These are phyloP conservation scores for Coreius guichenoti DNA, from an alignment of 2,797 vertebrate genomes.

Conservation along the genomic window DNA sequence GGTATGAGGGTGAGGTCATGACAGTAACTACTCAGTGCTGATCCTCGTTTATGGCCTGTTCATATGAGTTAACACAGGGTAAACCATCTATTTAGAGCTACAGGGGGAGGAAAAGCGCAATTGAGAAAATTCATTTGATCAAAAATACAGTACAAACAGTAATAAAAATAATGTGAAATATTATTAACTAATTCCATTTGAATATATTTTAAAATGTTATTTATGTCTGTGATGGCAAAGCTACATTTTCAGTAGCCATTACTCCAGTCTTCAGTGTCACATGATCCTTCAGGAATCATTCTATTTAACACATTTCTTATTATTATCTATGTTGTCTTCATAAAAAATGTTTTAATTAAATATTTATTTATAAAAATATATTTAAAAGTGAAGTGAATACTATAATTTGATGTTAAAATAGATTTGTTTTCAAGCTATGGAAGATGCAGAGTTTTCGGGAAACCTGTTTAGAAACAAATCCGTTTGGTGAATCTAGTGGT, in stretches of 20 bases:
- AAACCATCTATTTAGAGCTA: conserved; percentile 59
- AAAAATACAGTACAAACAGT: not conserved
- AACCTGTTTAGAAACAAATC: not conserved
- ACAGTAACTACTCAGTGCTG: conserved; percentile 58
- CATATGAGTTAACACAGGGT: conserved; percentile 56
- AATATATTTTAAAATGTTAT: not conserved
- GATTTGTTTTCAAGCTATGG: not conserved
- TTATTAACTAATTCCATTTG: not conserved
- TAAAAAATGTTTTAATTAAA: no score
- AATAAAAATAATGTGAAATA: not conserved
- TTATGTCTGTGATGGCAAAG: not conserved
- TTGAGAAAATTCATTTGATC: not conserved
- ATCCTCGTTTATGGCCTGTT: conserved; percentile 62
- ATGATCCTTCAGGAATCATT: not conserved
- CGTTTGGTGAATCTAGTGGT: not conserved
- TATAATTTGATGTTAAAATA: not conserved
- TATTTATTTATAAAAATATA: no score
- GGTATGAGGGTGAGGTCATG: conserved; percentile 58
- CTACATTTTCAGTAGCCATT: not conserved
- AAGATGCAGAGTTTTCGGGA: not conserved
- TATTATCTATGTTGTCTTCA: no score
- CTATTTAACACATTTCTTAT: not conserved
- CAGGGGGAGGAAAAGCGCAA: conserved; percentile 5
- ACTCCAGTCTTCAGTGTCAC: not conserved
- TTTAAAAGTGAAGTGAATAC: not conserved